Percentiles rank a stretch among this genome's conserved stretches.
These are phyloP conservation scores for Thunnus albacares DNA, from an alignment of 2,797 vertebrate species.

Conservation along the genomic window DNA sequence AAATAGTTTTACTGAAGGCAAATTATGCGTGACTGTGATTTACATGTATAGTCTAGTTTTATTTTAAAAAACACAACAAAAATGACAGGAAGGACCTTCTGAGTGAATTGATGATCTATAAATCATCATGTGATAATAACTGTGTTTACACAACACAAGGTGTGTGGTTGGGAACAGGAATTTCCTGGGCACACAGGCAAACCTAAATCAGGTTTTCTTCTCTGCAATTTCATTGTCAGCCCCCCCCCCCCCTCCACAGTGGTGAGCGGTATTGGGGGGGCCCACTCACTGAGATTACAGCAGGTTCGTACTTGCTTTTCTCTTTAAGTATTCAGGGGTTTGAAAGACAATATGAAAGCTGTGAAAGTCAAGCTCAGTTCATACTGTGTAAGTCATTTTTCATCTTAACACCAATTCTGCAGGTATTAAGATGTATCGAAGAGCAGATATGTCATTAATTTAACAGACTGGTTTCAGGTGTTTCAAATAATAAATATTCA, in stretches of 20 bases:
- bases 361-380: constrained; percentile 37
- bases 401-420: background rate
- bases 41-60: constrained; percentile 57
- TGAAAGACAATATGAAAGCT: constrained; percentile 50
- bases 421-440: background rate
- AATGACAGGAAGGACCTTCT: constrained; percentile 52
- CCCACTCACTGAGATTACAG: constrained; percentile 47
- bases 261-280: constrained; percentile 34
- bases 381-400: constrained; percentile 10
- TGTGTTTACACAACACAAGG: constrained; percentile 64
- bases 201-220: constrained; percentile 72
- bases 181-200: constrained; percentile 73
- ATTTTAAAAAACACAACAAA: constrained; percentile 56
- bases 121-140: constrained; percentile 74
- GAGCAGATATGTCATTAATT: background rate
- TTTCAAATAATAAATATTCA: background rate
- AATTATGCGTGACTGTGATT: constrained; percentile 51
- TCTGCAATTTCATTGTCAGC: constrained; percentile 77
- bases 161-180: constrained; percentile 67
- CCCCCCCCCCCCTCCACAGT: constrained; percentile 39
- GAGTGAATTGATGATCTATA: constrained; percentile 61
- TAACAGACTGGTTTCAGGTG: background rate
- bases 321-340: constrained; percentile 41
- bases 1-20: constrained; percentile 26
- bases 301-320: constrained; percentile 67